phyloP scores from a whole-genome alignment of 2,113 vertebrate species.

The Columba janthina region DNA sequence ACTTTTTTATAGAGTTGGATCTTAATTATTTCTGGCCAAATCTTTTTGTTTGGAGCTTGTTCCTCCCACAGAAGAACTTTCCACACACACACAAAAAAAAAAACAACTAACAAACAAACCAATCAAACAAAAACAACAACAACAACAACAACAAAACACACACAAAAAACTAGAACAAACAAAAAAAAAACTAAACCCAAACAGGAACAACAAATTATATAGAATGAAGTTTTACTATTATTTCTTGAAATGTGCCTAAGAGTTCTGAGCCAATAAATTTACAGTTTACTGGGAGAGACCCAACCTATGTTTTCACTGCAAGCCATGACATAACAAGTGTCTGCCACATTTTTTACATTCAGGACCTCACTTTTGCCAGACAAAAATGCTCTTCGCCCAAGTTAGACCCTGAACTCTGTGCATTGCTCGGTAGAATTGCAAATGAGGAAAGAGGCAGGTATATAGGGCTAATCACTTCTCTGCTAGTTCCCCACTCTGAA shows the following conservation, averaged over 20 bases:
- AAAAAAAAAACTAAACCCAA: too few relatives aligned
- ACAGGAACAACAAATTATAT: not conserved
- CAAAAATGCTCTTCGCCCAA: not conserved
- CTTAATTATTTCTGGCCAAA: not conserved
- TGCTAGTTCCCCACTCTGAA: not conserved
- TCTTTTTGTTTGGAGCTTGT: not conserved
- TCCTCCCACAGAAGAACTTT: not conserved
- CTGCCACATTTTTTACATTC: not conserved
- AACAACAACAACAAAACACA: not conserved
- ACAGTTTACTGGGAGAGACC: not conserved
- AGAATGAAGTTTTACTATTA: not conserved
- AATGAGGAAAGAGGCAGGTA: not conserved
- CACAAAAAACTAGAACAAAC: fast-evolving
- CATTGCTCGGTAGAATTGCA: not conserved
- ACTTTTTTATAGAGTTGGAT: not conserved
- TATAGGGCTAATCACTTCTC: not conserved
- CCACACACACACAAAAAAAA: not conserved
- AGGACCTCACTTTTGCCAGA: not conserved
- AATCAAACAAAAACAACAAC: too few relatives aligned
- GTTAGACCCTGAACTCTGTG: not conserved
- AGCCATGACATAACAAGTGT: not conserved
- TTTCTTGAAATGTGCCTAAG: not conserved
- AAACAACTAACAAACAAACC: not conserved
- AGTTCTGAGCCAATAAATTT: not conserved
- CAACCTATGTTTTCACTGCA: not conserved